These are phyloP conservation scores for Siphamia tubifer DNA, from an alignment of 2,113 vertebrate genomes.

Conservation along the genomic window DNA sequence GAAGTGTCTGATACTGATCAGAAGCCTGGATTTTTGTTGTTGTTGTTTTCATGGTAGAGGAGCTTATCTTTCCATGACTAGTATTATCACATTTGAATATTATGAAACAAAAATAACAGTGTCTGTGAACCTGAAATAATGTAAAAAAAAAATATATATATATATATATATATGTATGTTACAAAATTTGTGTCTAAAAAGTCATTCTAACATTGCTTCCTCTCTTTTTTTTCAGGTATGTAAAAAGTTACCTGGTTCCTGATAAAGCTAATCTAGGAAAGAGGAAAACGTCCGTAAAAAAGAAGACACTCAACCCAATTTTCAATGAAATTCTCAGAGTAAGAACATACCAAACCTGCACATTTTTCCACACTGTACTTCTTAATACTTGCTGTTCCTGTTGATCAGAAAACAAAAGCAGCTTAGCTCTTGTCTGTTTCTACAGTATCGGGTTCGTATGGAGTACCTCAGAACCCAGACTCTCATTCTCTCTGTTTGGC, in stretches of 20 bases:
- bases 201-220: background rate
- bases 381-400: background rate
- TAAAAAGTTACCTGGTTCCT: slow-evolving; percentile 92
- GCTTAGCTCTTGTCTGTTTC: background rate
- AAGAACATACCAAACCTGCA: slow-evolving; percentile 13
- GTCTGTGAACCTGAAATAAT: no score
- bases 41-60: no score
- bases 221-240: slow-evolving; percentile 80
- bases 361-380: slow-evolving; percentile 6
- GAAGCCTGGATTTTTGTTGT: no score
- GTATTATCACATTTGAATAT: no score
- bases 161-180: no score
- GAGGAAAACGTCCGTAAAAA: slow-evolving; percentile 93
- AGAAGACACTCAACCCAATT: slow-evolving; percentile 93
- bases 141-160: no score
- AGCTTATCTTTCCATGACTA: no score
- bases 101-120: no score
- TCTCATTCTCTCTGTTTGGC: slow-evolving; percentile 95
- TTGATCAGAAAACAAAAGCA: slow-evolving; percentile 21
- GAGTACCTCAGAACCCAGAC: slow-evolving; percentile 84
- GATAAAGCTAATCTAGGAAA: slow-evolving; percentile 92
- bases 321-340: slow-evolving; percentile 95
- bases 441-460: slow-evolving; percentile 91
- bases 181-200: no score
- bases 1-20: no score